Evolutionary conservation across 1,140 invertebrate genomes (phyloP).

Genomic region (Cotesia typhae): DNA sequence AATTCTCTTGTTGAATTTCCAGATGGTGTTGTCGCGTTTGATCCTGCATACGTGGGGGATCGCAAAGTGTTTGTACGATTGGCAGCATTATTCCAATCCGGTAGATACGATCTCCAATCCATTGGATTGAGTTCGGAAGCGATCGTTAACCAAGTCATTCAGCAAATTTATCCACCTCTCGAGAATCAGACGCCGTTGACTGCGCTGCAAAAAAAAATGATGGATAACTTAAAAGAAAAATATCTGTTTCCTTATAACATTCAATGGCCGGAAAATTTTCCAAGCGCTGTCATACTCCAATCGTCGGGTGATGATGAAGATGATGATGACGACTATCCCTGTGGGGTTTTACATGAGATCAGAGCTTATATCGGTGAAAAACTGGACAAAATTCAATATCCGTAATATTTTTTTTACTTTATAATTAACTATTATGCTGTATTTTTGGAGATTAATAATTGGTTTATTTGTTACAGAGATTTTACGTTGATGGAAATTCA

Average conservation of each 20-base stretch:
- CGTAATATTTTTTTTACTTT: slow-evolving; percentile 59
- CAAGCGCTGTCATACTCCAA: slow-evolving; percentile 94
- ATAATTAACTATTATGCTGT: too few species aligned
- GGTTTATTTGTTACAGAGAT: slow-evolving; percentile 67
- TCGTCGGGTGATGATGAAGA: slow-evolving; percentile 94
- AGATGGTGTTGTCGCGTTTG: slow-evolving; percentile 97
- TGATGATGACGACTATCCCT: slow-evolving; percentile 92
- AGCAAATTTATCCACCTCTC: slow-evolving; percentile 82
- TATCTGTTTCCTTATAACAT: slow-evolving; percentile 99
- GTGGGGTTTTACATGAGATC: slow-evolving; percentile 98
- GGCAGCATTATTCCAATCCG: slow-evolving; percentile 96
- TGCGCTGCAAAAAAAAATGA: slow-evolving; percentile 90
- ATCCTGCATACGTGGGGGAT: slow-evolving; percentile 96
- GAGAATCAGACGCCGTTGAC: slow-evolving; percentile 76
- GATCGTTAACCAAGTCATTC: slow-evolving; percentile 93
- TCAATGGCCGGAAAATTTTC: slow-evolving; percentile 95
- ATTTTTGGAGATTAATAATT: too few species aligned
- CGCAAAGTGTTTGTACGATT: slow-evolving; percentile 97
- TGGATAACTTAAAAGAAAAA: slow-evolving; percentile 91
- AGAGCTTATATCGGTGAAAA: slow-evolving; percentile 94
- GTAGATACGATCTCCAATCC: slow-evolving; percentile 97
- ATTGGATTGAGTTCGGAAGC: slow-evolving; percentile 92
- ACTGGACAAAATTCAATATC: slow-evolving; percentile 90
- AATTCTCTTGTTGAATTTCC: slow-evolving; percentile 34
- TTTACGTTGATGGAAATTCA: slow-evolving; percentile 86